These are phyloP conservation scores for Drosophila trapezifrons DNA, from an alignment of 1,140 invertebrate species.

Conservation along the genomic window DNA sequence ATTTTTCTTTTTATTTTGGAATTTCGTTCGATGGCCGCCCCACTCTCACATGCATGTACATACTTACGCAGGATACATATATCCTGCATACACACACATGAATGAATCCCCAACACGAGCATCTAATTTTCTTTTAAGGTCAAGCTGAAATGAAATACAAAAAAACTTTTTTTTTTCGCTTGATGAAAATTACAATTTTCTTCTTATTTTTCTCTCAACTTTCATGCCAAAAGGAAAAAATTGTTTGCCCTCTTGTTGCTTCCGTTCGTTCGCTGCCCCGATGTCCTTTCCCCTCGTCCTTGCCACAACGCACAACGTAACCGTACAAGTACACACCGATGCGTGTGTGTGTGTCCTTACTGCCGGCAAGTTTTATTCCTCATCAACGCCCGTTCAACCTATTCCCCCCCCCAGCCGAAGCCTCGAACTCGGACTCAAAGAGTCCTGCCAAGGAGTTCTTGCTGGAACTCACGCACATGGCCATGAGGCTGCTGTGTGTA, in stretches of 20 bases:
- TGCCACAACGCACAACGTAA: slow-evolving; percentile 29
- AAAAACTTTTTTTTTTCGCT: slow-evolving; percentile 61
- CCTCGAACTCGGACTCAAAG: slow-evolving; percentile 13
- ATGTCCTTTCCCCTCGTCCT: slow-evolving; percentile 17
- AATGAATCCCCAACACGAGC: slow-evolving; percentile 53
- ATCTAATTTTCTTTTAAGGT: slow-evolving; percentile 78
- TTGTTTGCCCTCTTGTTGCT: slow-evolving; percentile 74
- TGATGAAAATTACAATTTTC: slow-evolving; percentile 83
- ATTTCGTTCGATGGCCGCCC: slow-evolving; percentile 73
- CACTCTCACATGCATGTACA: slow-evolving; percentile 41
- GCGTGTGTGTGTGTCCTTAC: slow-evolving; percentile 34
- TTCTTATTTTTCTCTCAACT: slow-evolving; percentile 79
- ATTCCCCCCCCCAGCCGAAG: slow-evolving; percentile 8
- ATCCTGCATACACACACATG: slow-evolving; percentile 29
- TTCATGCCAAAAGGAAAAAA: slow-evolving; percentile 61
- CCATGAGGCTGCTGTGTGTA: slow-evolving; percentile 56
- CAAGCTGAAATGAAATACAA: slow-evolving; percentile 73
- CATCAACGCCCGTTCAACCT: slow-evolving; percentile 58
- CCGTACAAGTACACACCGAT: slow-evolving; percentile 57
- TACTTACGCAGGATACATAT: slow-evolving; percentile 20
- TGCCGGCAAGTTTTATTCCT: slow-evolving; percentile 53
- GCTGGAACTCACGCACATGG: slow-evolving; percentile 29
- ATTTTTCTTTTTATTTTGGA: slow-evolving; percentile 83
- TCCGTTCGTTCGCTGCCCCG: slow-evolving; percentile 48
- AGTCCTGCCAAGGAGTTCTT: slow-evolving; percentile 31